A percentile compares a stretch with the other conserved stretches of the same genome.
Evolutionary conservation across 2,888 invertebrate species (phyloP).

Genomic region (Xanthostigma xanthostigma): DNA sequence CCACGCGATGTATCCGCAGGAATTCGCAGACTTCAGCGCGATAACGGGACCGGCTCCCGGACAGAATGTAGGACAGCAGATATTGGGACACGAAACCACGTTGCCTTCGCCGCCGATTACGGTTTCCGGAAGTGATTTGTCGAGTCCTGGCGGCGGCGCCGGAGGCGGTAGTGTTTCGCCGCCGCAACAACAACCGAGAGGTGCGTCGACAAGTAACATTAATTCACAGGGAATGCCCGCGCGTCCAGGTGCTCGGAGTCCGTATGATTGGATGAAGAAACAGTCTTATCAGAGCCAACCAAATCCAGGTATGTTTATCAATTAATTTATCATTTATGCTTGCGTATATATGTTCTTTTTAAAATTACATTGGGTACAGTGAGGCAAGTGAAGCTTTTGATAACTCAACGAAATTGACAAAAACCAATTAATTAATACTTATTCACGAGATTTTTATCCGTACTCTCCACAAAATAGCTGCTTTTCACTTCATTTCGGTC

Average conservation of each 20-base stretch:
- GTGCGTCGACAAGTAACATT: constrained; percentile 17
- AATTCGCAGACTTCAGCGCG: constrained; percentile 27
- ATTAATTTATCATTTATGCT: too few species aligned
- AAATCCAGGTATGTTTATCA: constrained; percentile 52
- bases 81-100: constrained; percentile 15
- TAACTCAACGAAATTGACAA: too few species aligned
- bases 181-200: constrained; percentile 16
- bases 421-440: too few species aligned
- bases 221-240: constrained; percentile 34
- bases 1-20: constrained; percentile 31
- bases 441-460: too few species aligned
- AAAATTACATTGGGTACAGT: too few species aligned
- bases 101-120: constrained; percentile 44
- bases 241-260: constrained; percentile 60
- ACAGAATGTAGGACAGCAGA: constrained; percentile 1
- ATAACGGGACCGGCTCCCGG: constrained; percentile 12
- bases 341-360: too few species aligned
- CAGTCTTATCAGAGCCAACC: constrained; percentile 72
- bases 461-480: too few species aligned
- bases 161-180: constrained; percentile 24
- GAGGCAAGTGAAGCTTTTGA: too few species aligned
- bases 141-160: constrained; percentile 36
- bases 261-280: constrained; percentile 88
- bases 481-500: too few species aligned
- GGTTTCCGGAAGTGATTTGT: constrained; percentile 41